Conservation (phyloP, 2,113 vertebrate genomes). For the Pollimyrus isidori region DNA sequence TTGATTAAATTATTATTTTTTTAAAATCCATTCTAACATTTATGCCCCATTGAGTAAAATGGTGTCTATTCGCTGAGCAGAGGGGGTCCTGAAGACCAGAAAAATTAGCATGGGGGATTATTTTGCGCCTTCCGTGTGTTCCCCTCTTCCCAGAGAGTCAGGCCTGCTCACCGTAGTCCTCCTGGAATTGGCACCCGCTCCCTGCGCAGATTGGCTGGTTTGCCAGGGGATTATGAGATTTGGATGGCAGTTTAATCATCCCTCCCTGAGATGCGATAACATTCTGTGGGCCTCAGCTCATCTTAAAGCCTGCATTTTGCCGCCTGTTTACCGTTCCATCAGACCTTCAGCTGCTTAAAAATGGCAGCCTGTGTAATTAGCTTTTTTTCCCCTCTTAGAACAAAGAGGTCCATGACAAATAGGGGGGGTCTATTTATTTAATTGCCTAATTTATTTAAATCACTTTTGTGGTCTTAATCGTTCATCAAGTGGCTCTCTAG, state of each 20-base stretch:
- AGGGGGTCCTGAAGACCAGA: neutral
- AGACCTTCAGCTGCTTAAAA: slow-evolving; percentile 51
- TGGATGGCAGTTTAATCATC: slow-evolving; percentile 54
- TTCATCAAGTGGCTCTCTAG: neutral
- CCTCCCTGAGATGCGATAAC: slow-evolving; percentile 45
- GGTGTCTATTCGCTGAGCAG: no score
- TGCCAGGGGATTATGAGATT: slow-evolving; percentile 48
- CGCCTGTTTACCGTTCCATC: slow-evolving; percentile 45
- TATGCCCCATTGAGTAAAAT: neutral
- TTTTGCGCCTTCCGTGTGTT: neutral
- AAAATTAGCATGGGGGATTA: neutral
- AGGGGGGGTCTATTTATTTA: slow-evolving; percentile 37
- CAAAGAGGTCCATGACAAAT: slow-evolving; percentile 43
- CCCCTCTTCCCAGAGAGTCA: neutral
- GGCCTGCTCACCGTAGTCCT: neutral
- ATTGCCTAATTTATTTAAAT: slow-evolving; percentile 43
- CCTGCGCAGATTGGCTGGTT: slow-evolving; percentile 24
- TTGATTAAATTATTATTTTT: neutral
- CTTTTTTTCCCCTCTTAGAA: slow-evolving; percentile 39
- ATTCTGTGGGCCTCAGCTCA: slow-evolving; percentile 30
- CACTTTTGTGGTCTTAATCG: slow-evolving; percentile 29
- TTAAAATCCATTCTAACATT: neutral
- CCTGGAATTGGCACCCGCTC: neutral
- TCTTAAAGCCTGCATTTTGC: slow-evolving; percentile 37
- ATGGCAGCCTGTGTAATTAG: slow-evolving; percentile 49